Conservation (phyloP, 2,113 vertebrate species). For the Scophthalmus maximus region DNA sequence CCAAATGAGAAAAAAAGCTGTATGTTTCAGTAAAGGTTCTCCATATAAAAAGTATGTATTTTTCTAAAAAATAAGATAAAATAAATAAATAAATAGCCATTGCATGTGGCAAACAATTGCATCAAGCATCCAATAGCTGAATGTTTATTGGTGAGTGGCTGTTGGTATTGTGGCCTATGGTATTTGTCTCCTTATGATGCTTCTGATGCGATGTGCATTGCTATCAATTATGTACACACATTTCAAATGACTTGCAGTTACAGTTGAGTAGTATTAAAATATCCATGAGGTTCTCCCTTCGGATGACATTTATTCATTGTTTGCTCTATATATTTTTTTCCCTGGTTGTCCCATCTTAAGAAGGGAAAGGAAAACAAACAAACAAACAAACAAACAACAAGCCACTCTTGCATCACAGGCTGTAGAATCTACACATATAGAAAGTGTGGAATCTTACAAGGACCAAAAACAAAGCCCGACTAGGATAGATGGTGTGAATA, state of each 20-base stretch:
- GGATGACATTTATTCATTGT: conserved; percentile 37
- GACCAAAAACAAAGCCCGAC: conserved; percentile 25
- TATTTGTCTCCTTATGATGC: conserved; percentile 49
- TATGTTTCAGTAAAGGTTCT: conserved; percentile 31
- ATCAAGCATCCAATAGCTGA: conserved; percentile 49
- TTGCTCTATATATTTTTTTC: conserved; percentile 9
- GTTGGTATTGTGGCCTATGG: conserved; percentile 60
- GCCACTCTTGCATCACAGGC: neutral
- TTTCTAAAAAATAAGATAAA: conserved; percentile 27
- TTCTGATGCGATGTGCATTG: conserved; percentile 51
- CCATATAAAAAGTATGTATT: conserved; percentile 33
- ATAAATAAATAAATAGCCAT: no score
- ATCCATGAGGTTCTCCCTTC: conserved; percentile 20
- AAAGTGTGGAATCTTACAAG: conserved; percentile 7
- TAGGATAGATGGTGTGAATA: conserved; percentile 48
- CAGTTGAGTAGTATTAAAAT: conserved; percentile 37
- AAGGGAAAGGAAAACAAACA: no score
- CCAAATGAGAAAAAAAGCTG: conserved; percentile 23
- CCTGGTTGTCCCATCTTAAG: neutral
- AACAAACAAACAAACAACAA: neutral
- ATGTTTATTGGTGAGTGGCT: conserved; percentile 54
- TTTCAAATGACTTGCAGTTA: conserved; percentile 45
- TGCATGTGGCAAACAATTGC: conserved; percentile 58
- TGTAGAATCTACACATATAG: conserved; percentile 25
- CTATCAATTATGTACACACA: conserved; percentile 35